phyloP scores from a whole-genome alignment of 2,797 vertebrate genomes.

The Notolepis coatsorum region DNA sequence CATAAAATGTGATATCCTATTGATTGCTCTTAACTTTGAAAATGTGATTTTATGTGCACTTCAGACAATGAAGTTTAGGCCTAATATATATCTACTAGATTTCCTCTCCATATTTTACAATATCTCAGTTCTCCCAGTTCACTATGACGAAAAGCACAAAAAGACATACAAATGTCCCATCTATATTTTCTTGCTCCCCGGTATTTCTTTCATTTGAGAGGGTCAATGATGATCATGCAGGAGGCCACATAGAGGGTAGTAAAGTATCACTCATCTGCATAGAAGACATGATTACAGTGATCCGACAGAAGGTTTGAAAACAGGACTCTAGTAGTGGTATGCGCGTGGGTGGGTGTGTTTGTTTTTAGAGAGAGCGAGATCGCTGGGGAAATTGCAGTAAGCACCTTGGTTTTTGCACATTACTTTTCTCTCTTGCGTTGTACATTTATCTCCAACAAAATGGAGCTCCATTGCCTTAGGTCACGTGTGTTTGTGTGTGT shows the following conservation, averaged over 20 bases:
- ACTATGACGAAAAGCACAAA: constrained; percentile 61
- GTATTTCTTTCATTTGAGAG: neutral
- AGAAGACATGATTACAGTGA: constrained; percentile 19
- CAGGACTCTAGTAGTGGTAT: constrained; percentile 50
- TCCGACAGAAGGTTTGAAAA: constrained; percentile 38
- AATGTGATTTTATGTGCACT: neutral
- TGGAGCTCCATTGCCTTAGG: constrained; percentile 68
- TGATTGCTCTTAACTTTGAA: neutral
- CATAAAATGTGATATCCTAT: neutral
- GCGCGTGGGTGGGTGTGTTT: constrained; percentile 34
- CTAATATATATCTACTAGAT: no score
- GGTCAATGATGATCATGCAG: constrained; percentile 20
- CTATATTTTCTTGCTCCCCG: constrained; percentile 15
- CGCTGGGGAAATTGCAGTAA: constrained; percentile 6
- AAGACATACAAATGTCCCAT: constrained; percentile 7
- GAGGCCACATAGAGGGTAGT: no score
- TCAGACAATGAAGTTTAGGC: neutral
- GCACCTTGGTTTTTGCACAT: constrained; percentile 64
- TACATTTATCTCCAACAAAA: constrained; percentile 40
- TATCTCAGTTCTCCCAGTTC: constrained; percentile 28
- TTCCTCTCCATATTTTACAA: neutral
- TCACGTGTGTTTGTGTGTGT: constrained; percentile 43
- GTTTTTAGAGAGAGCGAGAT: neutral
- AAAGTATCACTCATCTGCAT: constrained; percentile 3
- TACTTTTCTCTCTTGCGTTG: constrained; percentile 47